Base-by-base conservation (phyloP, 2,113 vertebrate species). In the Zingel zingel region DNA sequence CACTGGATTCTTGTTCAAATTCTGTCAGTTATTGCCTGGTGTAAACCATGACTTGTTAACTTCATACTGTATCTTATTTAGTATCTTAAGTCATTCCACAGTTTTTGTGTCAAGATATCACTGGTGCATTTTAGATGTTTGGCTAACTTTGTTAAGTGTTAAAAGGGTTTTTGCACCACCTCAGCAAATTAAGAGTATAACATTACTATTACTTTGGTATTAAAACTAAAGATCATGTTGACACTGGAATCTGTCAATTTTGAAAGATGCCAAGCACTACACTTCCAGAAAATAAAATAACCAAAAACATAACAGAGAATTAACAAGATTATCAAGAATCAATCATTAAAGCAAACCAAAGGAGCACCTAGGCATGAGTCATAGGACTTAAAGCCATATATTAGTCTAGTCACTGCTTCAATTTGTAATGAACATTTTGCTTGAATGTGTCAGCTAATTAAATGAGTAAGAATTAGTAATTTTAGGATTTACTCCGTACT, bases 351-450 rank as follows among this genome's bases (percentile, higher is more conserved):
- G 21, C 50, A 30, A 54, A 85, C 5, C 6, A 61, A 66, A 25
- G 43, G 25, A 54, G 45, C 18, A 27, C 51, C 16, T 48, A 50
- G 16, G 25, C 23, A 65, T 64, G 83, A 89, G 58, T 64, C 75
- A 82, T 75, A 30, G 13, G 15, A 68, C 63, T 59, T 51, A n/a
- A 68, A 72, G 18, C 33, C 16, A 70, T 1, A 14, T 27, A 66
- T 67, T 53, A 59, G 21, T 51, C 78, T 61, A 56, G 19, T 33
- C 50, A n/a, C 47, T 78, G 53, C 62, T 75, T 66, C 64, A 33
- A 65, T 75, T 62, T 30, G 57, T 53, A 12, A n/a, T 39, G 19
- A 45, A 65, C 57, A 64, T 47, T 77, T 16, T 51, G 27, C 19
- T 47, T 74, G 45, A 61, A 51, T 27, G 8, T 62, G 13, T 67